Conservation (phyloP, 2,113 vertebrate species). For the Psittacus erithacus region DNA sequence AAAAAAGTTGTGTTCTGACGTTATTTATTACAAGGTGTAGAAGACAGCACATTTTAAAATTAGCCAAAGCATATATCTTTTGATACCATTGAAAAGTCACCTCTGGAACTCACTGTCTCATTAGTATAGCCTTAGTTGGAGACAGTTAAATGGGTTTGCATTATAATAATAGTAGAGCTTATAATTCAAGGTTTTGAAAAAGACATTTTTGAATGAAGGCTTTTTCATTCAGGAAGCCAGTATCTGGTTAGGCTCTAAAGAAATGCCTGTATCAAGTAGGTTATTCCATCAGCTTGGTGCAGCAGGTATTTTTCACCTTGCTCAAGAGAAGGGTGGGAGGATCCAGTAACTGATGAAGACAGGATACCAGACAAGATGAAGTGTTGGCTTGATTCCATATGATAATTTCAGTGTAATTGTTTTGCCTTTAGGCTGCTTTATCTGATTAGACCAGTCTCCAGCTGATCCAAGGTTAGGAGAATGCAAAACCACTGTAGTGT, state of each 20-base stretch:
- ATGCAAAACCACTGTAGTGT: constrained; percentile 48
- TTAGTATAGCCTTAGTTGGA: background rate
- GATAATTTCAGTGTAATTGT: constrained; percentile 64
- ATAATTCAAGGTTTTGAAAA: background rate
- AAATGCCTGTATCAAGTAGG: background rate
- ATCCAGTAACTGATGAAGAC: constrained; percentile 42
- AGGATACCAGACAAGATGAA: constrained; percentile 56
- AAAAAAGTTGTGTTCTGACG: background rate
- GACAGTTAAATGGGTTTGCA: background rate
- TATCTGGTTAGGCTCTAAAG: background rate
- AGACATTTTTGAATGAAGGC: background rate
- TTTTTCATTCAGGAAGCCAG: background rate
- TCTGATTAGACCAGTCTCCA: constrained; percentile 46
- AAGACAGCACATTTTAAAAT: background rate
- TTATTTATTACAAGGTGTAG: background rate
- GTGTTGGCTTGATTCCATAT: constrained; percentile 48
- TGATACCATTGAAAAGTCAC: background rate
- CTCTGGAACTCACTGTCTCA: background rate
- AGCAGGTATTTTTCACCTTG: constrained; percentile 38
- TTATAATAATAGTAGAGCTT: background rate
- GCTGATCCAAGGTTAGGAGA: constrained; percentile 46
- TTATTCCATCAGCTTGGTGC: background rate
- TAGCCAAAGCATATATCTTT: background rate
- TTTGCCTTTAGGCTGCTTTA: constrained; percentile 64
- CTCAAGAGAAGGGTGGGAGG: constrained; percentile 47